Evolutionary conservation across 2,113 vertebrate species (phyloP), one percentile per base, ranked within the genome.

Genomic region (Picathartes gymnocephalus): DNA sequence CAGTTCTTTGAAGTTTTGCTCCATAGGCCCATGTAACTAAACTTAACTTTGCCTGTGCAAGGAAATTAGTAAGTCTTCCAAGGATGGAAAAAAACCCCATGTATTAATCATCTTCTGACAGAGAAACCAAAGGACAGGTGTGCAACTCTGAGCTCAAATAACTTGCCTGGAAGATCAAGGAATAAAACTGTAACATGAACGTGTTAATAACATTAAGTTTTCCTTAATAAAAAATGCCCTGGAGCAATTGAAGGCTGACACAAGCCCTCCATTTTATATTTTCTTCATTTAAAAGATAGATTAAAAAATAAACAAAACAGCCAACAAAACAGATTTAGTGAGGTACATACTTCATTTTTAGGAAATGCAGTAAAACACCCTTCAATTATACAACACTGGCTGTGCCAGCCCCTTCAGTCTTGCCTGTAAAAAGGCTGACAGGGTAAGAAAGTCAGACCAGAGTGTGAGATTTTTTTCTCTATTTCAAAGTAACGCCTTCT

Each of bases 71-170:
- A 35, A 37, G 60, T 53, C 39, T 71, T 85, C 27, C 87, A 95
- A 77, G n/a, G 23, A 88, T 13, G 17, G 53, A 72, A 90, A 90
- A 90, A 86, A 22, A 0, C 0, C 0, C 39, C 48, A 25, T 7
- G 16, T 72, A 81, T 94, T 90, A 92, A 95, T 90, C 72, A 95
- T 27, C 20, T 73, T 85, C 78, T 80, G 39, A 93, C 93, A 96
- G 2, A 80, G 54, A 94, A 97, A 93, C 80, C 72, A 90, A 95
- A 95, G 81, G 89, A 94, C 87, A 95, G 94, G 81, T 88, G 84
- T 87, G 87, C 73, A 93, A 70, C 50, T 78, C 60, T 60, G 66
- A 95, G 71, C 44, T 87, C 68, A 91, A 82, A 84, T 72, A 85
- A 80, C 62, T 15, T 88, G 33, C 39, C 45, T 57, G 35, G 71